A percentile compares a stretch with the other conserved stretches of the same genome.
Conservation (phyloP, 2,113 vertebrate genomes). For the Oryctolagus cuniculus region mOryCun1.1 NC_091443.1:27841501-27842000, state of each 20-base stretch:
- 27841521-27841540: slow-evolving; percentile 5
- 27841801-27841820: background rate
- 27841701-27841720: slow-evolving; percentile 19
- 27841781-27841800: background rate
- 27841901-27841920: background rate
- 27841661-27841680: background rate
- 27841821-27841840: background rate
- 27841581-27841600: slow-evolving; percentile 38
- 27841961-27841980: background rate
- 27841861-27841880: background rate
- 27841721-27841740: slow-evolving; percentile 4
- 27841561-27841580: background rate
- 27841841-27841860: background rate
- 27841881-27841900: background rate
- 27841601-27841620: background rate
- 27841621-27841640: background rate
- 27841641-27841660: background rate
- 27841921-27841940: background rate
- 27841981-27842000: background rate
- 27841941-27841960: background rate
- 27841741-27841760: background rate
- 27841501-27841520: background rate
- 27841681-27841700: background rate
- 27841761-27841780: background rate
- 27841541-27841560: background rate